Evolutionary conservation across 2,113 vertebrate genomes (phyloP), one percentile per base, ranked within the genome.

Genomic region (Piprites chloris): DNA sequence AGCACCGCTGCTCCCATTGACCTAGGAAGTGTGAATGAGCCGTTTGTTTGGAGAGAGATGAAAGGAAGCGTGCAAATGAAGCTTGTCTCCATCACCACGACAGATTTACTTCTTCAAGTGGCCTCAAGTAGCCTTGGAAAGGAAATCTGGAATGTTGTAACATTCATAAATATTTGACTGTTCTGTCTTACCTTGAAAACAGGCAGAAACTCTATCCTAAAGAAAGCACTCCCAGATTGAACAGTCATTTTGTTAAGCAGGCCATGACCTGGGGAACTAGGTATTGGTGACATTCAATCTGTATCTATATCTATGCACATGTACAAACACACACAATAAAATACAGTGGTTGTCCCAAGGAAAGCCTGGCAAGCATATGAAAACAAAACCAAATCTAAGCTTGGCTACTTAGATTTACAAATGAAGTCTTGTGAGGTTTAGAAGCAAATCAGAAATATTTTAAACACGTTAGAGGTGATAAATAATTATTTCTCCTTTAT

Each of bases 41-140:
- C 35, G 0, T 96, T 97, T 97, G 93, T 97, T 97, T 96, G 90
- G 90, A 90, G 88, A 86, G 78, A 95, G 92, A 97, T 96, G 93
- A 97, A 97, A 97, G 90, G 75, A 92, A 67, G 79, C 2, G 42
- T 95, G 92, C 95, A 97, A 96, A 93, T 94, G 93, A 96, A 96
- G 92, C 95, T 90, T 94, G 95, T 96, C 95, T 96, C 95, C 85
- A 93, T 95, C 93, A 96, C 92, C 93, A 90, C 18, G 90, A 94
- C 95, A 96, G 96, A 96, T 96, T 97, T 96, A 96, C 95, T 96
- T 95, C 93, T 96, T 95, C 93, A 93, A 96, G 92, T 94, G 96
- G 92, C 95, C 95, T 96, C 95, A 88, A 97, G 91, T 97, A 96
- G 95, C 95, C 90, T 90, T 90, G 63, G 85, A 96, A 96, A 96